Evolutionary conservation across 2,113 vertebrate genomes (phyloP).

Genomic region (Gasterosteus aculeatus): DNA sequence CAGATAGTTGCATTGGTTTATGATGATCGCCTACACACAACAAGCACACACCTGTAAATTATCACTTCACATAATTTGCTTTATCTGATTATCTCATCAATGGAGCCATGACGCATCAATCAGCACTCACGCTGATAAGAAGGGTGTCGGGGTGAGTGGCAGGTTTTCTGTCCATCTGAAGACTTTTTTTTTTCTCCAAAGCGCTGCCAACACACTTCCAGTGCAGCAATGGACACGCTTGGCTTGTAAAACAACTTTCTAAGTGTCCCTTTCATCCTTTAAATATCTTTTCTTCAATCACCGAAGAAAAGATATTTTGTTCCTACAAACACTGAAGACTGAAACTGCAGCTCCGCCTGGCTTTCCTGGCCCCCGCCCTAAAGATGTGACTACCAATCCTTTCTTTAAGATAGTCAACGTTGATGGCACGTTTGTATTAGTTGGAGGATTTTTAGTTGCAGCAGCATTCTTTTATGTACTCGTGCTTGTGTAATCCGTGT

Average conservation of each 20-base stretch:
- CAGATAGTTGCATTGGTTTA: background rate
- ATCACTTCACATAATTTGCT: conserved; percentile 9
- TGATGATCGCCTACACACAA: background rate
- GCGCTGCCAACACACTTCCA: background rate
- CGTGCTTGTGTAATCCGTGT: background rate
- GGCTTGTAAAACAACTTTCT: conserved; percentile 18
- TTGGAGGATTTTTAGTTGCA: background rate
- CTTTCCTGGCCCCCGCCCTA: background rate
- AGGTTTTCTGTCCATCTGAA: background rate
- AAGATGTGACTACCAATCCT: background rate
- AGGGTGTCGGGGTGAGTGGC: background rate
- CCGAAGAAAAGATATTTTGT: conserved; percentile 26
- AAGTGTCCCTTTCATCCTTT: background rate
- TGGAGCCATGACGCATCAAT: background rate
- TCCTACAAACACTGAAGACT: background rate
- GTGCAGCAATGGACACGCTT: background rate
- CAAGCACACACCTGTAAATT: background rate
- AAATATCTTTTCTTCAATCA: background rate
- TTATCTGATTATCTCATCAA: background rate
- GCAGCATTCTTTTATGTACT: background rate
- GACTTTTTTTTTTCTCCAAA: too few relatives aligned
- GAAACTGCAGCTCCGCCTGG: conserved; percentile 12
- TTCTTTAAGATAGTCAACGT: background rate
- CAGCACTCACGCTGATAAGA: conserved; percentile 27
- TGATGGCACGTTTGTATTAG: conserved; percentile 5